Percentiles rank a stretch among this genome's conserved stretches.
Conservation (phyloP, 2,797 vertebrate species). For the Telmatherina bonti region DNA sequence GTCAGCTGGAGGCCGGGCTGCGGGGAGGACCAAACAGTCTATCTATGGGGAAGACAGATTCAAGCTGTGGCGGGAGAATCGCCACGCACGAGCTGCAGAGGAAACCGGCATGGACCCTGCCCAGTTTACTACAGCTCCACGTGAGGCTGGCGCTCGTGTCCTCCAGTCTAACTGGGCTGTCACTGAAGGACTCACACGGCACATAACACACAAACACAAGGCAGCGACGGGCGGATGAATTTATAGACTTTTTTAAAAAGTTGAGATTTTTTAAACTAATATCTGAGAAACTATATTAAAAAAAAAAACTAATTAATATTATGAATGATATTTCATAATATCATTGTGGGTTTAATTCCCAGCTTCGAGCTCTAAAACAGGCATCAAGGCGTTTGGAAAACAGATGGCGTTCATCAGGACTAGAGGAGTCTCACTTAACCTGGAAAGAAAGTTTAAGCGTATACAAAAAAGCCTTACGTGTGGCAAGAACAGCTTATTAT, state of each 20-base stretch:
- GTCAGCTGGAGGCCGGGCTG: neutral
- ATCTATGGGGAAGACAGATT: slow-evolving; percentile 31
- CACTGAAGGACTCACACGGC: slow-evolving; percentile 1
- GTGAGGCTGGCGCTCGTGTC: slow-evolving; percentile 70
- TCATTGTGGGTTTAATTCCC: too few relatives aligned
- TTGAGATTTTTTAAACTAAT: neutral
- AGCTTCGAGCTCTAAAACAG: too few relatives aligned
- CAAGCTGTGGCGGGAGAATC: slow-evolving; percentile 68
- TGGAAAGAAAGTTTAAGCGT: too few relatives aligned
- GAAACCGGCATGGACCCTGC: slow-evolving; percentile 35
- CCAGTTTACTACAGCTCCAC: slow-evolving; percentile 64
- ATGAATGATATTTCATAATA: too few relatives aligned
- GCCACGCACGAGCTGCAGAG: neutral
- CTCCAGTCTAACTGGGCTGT: slow-evolving; percentile 24
- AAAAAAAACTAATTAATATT: too few relatives aligned
- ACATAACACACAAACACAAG: slow-evolving; percentile 9
- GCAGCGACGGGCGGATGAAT: neutral
- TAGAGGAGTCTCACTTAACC: too few relatives aligned
- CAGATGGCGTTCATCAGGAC: too few relatives aligned
- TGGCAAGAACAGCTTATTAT: too few relatives aligned
- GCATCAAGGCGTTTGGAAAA: too few relatives aligned
- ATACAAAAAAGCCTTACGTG: too few relatives aligned
- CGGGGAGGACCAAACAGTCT: too few relatives aligned
- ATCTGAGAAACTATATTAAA: neutral
- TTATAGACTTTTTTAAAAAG: fast-evolving